Evolutionary conservation across 2,113 vertebrate species (phyloP).

Genomic region (Phalacrocorax carbo): DNA sequence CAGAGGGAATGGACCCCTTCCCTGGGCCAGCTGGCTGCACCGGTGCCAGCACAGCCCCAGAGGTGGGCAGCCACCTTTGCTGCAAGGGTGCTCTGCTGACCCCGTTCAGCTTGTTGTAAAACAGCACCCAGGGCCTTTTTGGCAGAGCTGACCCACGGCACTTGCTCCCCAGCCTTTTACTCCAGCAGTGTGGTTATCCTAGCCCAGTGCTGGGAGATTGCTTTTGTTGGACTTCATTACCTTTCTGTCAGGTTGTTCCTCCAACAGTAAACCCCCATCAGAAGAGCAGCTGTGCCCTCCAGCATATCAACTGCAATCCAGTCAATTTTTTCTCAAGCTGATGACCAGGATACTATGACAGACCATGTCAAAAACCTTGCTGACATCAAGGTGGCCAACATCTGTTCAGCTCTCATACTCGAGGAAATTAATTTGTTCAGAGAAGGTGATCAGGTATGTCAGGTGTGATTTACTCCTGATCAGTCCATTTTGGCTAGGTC

Average conservation of each 20-base stretch:
- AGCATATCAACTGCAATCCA: not conserved
- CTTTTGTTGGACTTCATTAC: not conserved
- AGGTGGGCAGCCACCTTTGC: not conserved
- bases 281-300: not conserved
- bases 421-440: not conserved
- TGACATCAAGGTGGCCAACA: not conserved
- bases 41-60: not conserved
- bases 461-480: not conserved
- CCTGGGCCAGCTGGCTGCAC: not conserved
- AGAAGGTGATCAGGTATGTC: not conserved
- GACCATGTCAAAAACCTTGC: not conserved
- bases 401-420: not conserved
- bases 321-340: not conserved
- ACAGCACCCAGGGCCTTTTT: not conserved
- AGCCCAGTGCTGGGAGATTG: rapidly evolving
- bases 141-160: not conserved
- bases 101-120: not conserved
- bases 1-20: not conserved
- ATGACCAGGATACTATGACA: not conserved
- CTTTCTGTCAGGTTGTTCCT: not conserved
- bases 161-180: not conserved
- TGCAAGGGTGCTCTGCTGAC: not conserved
- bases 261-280: not conserved
- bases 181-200: not conserved
- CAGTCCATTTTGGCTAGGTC: not conserved